These are phyloP conservation scores for Acromyrmex heyeri DNA, from an alignment of 1,140 invertebrate species.

Conservation along the genomic window DNA sequence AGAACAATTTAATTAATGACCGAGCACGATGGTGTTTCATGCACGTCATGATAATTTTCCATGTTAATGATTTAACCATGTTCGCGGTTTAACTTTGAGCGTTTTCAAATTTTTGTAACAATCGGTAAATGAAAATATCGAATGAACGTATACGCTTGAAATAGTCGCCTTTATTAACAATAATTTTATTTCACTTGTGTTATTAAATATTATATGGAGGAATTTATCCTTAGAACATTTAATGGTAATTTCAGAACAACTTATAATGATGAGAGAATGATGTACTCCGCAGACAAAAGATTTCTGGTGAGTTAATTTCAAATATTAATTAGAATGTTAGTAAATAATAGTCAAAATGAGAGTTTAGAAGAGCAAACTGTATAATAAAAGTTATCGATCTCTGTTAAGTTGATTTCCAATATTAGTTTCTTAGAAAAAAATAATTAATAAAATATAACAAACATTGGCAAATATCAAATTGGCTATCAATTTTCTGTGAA, in stretches of 20 bases:
- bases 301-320: background rate
- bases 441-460: background rate
- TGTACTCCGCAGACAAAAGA: background rate
- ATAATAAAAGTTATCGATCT: conserved; percentile 3
- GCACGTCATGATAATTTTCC: conserved; percentile 1
- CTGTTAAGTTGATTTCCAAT: background rate
- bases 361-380: background rate
- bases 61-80: conserved; percentile 38
- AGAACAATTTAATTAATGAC: conserved; percentile 21
- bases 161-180: background rate
- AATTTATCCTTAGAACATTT: background rate
- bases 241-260: background rate
- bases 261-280: background rate
- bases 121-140: background rate
- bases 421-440: background rate
- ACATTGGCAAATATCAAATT: background rate
- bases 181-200: background rate
- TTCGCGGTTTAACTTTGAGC: background rate
- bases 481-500: background rate
- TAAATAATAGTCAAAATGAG: conserved; percentile 19
- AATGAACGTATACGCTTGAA: background rate
- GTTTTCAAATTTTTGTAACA: background rate
- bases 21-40: background rate
- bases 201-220: background rate
- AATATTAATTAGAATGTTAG: background rate